Evolutionary conservation across 1,140 invertebrate species (phyloP).

Genomic region (Aleiodes sp.): DNA sequence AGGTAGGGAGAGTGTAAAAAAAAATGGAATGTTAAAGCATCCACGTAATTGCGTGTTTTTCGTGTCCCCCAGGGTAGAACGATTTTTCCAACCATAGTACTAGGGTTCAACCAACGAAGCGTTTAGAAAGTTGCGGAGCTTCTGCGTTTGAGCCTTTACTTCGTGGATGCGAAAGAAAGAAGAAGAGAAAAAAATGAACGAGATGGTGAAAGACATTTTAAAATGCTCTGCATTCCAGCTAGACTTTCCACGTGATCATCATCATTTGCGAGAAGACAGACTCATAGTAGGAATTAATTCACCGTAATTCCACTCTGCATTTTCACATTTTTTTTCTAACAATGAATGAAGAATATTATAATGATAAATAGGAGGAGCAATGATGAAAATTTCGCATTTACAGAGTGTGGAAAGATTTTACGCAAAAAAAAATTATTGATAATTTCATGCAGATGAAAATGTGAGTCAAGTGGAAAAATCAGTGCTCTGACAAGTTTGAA

Average conservation of each 20-base stretch:
- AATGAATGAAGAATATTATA: background rate
- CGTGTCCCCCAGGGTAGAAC: background rate
- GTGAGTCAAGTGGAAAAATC: too few relatives aligned
- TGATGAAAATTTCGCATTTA: background rate
- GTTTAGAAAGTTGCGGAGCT: conserved; percentile 28
- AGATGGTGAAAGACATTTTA: background rate
- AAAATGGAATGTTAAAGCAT: background rate
- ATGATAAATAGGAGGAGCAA: background rate
- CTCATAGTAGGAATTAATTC: background rate
- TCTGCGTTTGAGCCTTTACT: background rate
- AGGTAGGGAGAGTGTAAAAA: background rate
- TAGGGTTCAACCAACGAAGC: background rate
- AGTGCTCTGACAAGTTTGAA: too few relatives aligned
- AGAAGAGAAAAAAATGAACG: background rate
- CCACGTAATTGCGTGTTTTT: background rate
- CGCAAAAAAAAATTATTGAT: too few relatives aligned
- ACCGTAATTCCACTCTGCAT: conserved; percentile 15
- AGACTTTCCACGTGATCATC: conserved; percentile 28
- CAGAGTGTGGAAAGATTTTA: too few relatives aligned
- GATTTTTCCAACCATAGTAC: too few relatives aligned
- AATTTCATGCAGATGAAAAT: too few relatives aligned
- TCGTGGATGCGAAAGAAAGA: background rate
- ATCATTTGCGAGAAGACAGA: background rate
- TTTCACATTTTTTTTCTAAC: background rate
- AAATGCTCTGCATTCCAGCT: conserved; percentile 19